Base-by-base conservation (phyloP, 2,113 vertebrate species). In the Carassius gibelio region DNA sequence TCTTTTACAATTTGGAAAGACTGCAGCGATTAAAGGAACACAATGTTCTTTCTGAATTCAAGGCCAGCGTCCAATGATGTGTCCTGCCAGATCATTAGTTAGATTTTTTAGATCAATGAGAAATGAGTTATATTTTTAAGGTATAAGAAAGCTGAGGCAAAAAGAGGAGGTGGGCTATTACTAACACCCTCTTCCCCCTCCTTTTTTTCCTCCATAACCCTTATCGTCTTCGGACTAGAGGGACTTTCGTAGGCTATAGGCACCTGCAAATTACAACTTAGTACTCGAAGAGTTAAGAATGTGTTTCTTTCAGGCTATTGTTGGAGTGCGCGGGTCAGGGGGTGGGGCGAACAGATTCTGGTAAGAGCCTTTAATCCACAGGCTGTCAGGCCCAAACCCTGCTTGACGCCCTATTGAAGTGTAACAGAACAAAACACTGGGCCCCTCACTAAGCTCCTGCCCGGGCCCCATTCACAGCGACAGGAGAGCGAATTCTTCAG, bases 361-460 rank as follows among this genome's bases (percentile, higher is more conserved):
- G 91, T 93, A 94, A 95, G 94, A 94, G 93, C 92, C 93, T 95
- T 95, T 95, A 95, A 94, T 94, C 94, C 92, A 91, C 90, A 91
- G 92, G 90, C 91, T 95, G 94, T 95, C 94, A 95, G 94, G 91
- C 93, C 92, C 91, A 92, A 92, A 92, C 94, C 88, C 94, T 93
- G 94, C 94, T 95, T 94, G 94, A 94, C 90, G 92, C 93, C 94
- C 94, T 92, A 95, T 94, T 95, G 94, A 95, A 95, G 94, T 94
- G 94, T 94, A 94, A 94, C 94, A 94, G 94, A 95, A 93, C 96
- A 94, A 96, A 97, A 96, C 96, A 96, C 92, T 94, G 94, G 96
- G 95, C 95, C 95, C 92, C 96, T 96, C 90, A 14, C 95, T 96
- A 96, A 96, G 95, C 96, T 94, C 94, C 94, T 92, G 94, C 93